These are phyloP conservation scores for Eptatretus burgeri DNA, from an alignment of 2,113 vertebrate species.

Conservation along the genomic window DNA sequence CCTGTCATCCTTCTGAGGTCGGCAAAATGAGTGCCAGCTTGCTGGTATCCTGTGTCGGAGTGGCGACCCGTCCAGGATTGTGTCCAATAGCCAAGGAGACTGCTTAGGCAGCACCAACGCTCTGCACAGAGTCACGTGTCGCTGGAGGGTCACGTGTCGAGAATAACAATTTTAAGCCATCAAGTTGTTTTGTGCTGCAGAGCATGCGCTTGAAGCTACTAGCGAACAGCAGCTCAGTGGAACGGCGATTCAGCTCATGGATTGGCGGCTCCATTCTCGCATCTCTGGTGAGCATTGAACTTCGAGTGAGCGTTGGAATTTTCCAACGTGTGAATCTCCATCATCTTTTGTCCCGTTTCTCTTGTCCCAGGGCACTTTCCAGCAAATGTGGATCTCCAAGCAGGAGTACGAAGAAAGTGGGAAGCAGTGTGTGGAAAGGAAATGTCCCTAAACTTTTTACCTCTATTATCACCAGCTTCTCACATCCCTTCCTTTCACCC, in stretches of 20 bases:
- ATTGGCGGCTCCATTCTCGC: slow-evolving; percentile 34
- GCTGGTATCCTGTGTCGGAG: no score
- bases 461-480: no score
- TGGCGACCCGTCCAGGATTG: no score
- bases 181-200: slow-evolving; percentile 12
- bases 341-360: not conserved
- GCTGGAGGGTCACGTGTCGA: no score
- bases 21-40: no score
- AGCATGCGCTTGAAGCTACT: slow-evolving; percentile 37
- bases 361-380: slow-evolving; percentile 21
- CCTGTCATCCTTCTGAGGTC: no score
- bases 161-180: not conserved
- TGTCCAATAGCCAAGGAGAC: no score
- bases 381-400: slow-evolving; percentile 35
- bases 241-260: slow-evolving; percentile 36
- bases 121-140: no score
- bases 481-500: no score
- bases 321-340: no score
- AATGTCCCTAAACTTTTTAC: slow-evolving; percentile 19
- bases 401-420: slow-evolving; percentile 31
- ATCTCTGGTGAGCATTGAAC: slow-evolving; percentile 21
- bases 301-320: no score
- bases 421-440: slow-evolving; percentile 30
- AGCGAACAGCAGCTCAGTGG: slow-evolving; percentile 32
- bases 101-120: no score